Percentiles rank a stretch among this genome's conserved stretches.
These are phyloP conservation scores for Petrocephalus microphthalmus DNA, from an alignment of 2,113 vertebrate genomes.

Conservation along the genomic window DNA sequence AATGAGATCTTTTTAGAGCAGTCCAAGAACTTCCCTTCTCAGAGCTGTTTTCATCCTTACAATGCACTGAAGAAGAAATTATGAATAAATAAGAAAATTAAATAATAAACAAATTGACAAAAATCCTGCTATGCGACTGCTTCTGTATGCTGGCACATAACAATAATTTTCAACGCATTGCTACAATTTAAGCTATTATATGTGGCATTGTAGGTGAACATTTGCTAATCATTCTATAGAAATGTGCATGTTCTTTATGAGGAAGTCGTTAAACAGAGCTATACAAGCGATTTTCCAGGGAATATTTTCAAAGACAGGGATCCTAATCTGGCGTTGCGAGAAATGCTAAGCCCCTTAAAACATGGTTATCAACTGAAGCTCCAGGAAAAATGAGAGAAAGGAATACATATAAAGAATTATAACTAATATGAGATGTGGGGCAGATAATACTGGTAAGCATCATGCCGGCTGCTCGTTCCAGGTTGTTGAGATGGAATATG, in stretches of 20 bases:
- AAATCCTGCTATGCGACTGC: neutral
- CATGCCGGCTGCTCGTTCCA: neutral
- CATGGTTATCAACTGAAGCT: neutral
- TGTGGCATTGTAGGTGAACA: neutral
- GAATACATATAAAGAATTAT: neutral
- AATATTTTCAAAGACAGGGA: neutral
- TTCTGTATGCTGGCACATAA: neutral
- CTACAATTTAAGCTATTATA: neutral
- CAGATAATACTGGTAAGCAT: neutral
- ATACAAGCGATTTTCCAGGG: neutral
- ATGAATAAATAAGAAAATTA: neutral
- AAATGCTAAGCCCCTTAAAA: neutral
- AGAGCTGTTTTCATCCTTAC: conserved; percentile 29
- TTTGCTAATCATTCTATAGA: neutral
- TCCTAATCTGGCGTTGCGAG: neutral
- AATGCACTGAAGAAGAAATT: neutral
- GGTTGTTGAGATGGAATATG: conserved; percentile 5
- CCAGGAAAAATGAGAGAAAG: neutral
- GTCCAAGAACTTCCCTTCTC: conserved; percentile 53
- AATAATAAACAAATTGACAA: neutral
- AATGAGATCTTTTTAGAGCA: conserved; percentile 53
- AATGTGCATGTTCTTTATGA: neutral
- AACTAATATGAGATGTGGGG: neutral
- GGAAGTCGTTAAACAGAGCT: neutral
- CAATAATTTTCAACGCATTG: neutral